Conservation (phyloP, 2,113 vertebrate species). For the Brachypteracias leptosomus region DNA sequence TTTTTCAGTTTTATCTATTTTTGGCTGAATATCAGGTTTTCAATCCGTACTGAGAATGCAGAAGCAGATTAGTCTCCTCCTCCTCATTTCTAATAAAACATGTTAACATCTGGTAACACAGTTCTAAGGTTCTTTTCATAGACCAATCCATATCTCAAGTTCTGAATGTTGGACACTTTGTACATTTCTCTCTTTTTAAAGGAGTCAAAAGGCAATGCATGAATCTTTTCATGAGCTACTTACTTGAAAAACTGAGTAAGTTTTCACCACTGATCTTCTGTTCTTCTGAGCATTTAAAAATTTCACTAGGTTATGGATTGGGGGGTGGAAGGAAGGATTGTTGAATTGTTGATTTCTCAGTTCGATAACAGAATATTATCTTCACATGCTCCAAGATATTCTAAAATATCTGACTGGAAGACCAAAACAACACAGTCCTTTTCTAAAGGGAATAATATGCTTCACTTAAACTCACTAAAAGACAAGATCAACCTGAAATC, state of each 20-base stretch:
- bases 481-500: background rate
- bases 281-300: background rate
- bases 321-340: background rate
- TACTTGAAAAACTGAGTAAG: background rate
- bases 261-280: background rate
- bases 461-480: background rate
- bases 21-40: conserved; percentile 42
- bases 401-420: background rate
- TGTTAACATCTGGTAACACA: conserved; percentile 61
- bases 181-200: background rate
- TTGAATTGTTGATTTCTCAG: background rate
- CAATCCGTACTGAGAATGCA: conserved; percentile 38
- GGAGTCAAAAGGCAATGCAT: background rate
- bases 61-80: conserved; percentile 60
- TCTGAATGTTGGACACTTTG: background rate
- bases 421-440: background rate
- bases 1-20: conserved; percentile 49
- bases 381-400: background rate
- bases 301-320: background rate
- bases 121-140: background rate
- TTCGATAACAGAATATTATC: background rate
- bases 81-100: conserved; percentile 49
- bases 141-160: background rate
- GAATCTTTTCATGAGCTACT: background rate
- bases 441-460: background rate